A percentile compares a stretch with the other conserved stretches of the same genome.
phyloP scores from a whole-genome alignment of 1,140 invertebrate genomes.

The Drepana arcuata region DNA sequence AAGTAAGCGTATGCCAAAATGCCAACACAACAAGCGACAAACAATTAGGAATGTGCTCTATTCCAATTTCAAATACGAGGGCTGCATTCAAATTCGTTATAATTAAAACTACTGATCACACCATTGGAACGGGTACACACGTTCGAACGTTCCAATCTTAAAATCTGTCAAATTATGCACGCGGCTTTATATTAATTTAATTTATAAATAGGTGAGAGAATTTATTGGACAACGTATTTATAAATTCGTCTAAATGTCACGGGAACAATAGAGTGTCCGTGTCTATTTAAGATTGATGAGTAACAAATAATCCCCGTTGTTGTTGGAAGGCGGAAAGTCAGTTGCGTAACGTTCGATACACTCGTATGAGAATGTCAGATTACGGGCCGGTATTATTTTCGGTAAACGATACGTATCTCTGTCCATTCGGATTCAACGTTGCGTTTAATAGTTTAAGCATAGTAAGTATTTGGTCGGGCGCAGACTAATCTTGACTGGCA shows the following conservation, averaged over 20 bases:
- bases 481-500: slow-evolving; percentile 48
- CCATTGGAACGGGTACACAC: slow-evolving; percentile 1
- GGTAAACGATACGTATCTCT: slow-evolving; percentile 61
- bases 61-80: slow-evolving; percentile 21
- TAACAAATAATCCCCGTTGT: slow-evolving; percentile 49
- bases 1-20: slow-evolving; percentile 62
- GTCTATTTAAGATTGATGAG: slow-evolving; percentile 66
- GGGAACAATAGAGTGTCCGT: slow-evolving; percentile 55
- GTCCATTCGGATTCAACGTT: slow-evolving; percentile 41
- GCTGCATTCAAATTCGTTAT: slow-evolving; percentile 40
- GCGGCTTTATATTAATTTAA: slow-evolving; percentile 24
- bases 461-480: slow-evolving; percentile 26
- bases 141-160: slow-evolving; percentile 20
- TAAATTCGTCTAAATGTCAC: slow-evolving; percentile 66
- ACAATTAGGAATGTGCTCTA: slow-evolving; percentile 63
- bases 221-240: slow-evolving; percentile 54
- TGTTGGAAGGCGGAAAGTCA: slow-evolving; percentile 43
- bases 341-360: slow-evolving; percentile 41
- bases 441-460: slow-evolving; percentile 51
- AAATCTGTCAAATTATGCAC: slow-evolving; percentile 20
- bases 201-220: slow-evolving; percentile 43
- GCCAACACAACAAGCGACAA: slow-evolving; percentile 51
- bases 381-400: slow-evolving; percentile 55
- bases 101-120: slow-evolving; percentile 21
- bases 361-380: slow-evolving; percentile 50